Conservation (phyloP, 2,888 invertebrate genomes). For the Aproaerema taeniolella region DNA sequence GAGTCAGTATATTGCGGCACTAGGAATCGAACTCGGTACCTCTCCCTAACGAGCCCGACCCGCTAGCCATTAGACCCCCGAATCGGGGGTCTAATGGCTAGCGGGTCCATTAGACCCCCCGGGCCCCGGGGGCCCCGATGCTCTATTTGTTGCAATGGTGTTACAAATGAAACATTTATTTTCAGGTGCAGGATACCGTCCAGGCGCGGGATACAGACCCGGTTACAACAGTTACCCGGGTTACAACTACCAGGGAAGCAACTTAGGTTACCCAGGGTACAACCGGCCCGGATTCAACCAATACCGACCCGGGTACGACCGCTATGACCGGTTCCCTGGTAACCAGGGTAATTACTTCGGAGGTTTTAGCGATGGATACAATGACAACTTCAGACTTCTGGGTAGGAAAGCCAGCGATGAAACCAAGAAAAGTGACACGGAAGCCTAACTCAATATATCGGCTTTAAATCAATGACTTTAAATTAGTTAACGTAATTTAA, state of each 20-base stretch:
- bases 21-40: too few relatives aligned
- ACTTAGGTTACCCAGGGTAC: constrained; percentile 25
- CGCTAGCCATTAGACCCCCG: too few relatives aligned
- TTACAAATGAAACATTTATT: too few relatives aligned
- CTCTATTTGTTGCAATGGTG: too few relatives aligned
- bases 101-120: too few relatives aligned
- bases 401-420: constrained; percentile 49
- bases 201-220: constrained; percentile 27
- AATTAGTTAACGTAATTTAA: too few relatives aligned
- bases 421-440: constrained; percentile 38
- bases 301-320: constrained; percentile 26
- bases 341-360: constrained; percentile 47
- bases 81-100: too few relatives aligned
- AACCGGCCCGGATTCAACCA: constrained; percentile 24
- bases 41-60: too few relatives aligned
- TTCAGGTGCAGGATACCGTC: too few relatives aligned
- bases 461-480: constrained; percentile 88
- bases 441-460: background rate
- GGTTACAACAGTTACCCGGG: constrained; percentile 30
- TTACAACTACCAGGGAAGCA: constrained; percentile 27
- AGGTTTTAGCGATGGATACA: constrained; percentile 46
- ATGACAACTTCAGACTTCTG: constrained; percentile 45
- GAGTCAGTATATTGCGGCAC: too few relatives aligned
- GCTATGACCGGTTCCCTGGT: constrained; percentile 21
- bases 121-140: too few relatives aligned